A percentile compares a stretch with the other conserved stretches of the same genome.
phyloP scores from a whole-genome alignment of 2,888 invertebrate genomes.

The Meandrusa payeni region DNA sequence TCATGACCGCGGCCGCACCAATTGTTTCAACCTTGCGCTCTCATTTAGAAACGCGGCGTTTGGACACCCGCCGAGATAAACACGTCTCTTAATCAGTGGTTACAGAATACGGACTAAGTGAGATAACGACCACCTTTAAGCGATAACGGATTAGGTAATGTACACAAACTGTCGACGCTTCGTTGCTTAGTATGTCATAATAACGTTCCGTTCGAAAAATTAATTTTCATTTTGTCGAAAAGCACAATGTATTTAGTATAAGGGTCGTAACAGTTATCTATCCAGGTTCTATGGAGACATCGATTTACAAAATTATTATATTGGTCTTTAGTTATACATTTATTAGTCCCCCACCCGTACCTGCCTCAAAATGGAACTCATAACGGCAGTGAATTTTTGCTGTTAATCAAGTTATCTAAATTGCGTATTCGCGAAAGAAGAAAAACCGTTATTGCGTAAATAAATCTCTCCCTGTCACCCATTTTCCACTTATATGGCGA shows the following conservation, averaged over 20 bases:
- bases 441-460: slow-evolving; percentile 48
- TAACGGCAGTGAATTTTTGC: slow-evolving; percentile 27
- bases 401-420: slow-evolving; percentile 41
- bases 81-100: slow-evolving; percentile 22
- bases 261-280: too few relatives aligned
- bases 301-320: too few relatives aligned
- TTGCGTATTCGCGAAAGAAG: slow-evolving; percentile 46
- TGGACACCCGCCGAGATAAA: slow-evolving; percentile 40
- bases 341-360: too few relatives aligned
- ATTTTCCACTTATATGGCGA: slow-evolving; percentile 55
- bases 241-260: too few relatives aligned
- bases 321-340: too few relatives aligned
- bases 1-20: slow-evolving; percentile 50
- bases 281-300: too few relatives aligned
- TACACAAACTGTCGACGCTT: too few relatives aligned
- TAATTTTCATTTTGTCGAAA: too few relatives aligned
- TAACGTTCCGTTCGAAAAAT: too few relatives aligned
- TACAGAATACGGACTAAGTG: slow-evolving; percentile 15
- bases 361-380: too few relatives aligned
- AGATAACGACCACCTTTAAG: background rate
- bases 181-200: too few relatives aligned
- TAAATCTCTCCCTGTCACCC: slow-evolving; percentile 60
- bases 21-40: slow-evolving; percentile 70
- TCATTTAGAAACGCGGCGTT: slow-evolving; percentile 45
- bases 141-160: slow-evolving; percentile 6